Evolutionary conservation across 2,113 vertebrate genomes (phyloP).

Genomic region (Echinops telfairi): DNA sequence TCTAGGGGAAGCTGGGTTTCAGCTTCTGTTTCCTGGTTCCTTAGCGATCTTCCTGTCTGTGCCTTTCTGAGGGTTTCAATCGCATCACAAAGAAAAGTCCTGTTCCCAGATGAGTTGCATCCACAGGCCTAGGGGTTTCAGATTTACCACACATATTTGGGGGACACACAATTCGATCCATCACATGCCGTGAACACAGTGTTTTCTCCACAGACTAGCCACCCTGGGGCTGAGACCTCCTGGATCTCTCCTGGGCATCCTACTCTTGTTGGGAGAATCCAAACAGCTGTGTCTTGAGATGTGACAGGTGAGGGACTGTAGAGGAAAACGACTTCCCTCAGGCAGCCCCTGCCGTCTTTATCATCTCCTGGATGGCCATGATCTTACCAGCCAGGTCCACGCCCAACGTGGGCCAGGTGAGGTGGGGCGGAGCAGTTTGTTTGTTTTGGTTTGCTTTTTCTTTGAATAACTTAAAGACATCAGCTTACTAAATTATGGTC

Average conservation of each 20-base stretch:
- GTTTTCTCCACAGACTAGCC: background rate
- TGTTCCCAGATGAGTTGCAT: background rate
- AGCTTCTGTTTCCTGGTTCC: background rate
- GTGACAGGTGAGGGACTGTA: background rate
- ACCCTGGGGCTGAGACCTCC: background rate
- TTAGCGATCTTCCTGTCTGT: background rate
- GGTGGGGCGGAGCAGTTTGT: background rate
- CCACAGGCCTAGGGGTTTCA: background rate
- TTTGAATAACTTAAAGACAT: background rate
- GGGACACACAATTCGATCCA: background rate
- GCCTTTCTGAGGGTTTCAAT: background rate
- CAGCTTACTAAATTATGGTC: background rate
- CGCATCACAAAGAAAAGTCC: background rate
- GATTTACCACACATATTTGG: background rate
- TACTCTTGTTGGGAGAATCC: background rate
- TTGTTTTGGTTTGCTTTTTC: background rate
- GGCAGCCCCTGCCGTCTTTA: background rate
- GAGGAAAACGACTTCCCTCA: background rate
- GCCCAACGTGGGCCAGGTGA: too few relatives aligned
- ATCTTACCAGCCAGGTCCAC: too few relatives aligned
- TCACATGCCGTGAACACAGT: background rate
- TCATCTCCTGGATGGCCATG: too few relatives aligned
- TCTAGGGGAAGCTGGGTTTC: background rate
- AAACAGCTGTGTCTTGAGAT: background rate
- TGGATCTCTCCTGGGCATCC: background rate